Base-by-base conservation (phyloP, 2,113 vertebrate species). In the Toxotes jaculatrix region DNA sequence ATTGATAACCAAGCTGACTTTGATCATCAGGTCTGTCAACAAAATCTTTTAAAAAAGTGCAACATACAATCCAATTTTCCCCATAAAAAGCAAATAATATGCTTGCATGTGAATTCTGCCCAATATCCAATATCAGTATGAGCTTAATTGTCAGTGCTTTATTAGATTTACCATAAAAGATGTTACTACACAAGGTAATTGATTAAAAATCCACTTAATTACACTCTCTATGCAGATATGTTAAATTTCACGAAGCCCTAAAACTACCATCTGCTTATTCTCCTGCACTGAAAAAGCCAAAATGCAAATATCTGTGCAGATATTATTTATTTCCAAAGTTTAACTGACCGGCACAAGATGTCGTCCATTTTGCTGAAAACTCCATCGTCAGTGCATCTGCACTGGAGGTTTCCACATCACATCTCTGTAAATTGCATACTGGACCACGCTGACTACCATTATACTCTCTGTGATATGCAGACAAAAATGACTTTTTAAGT, bases 1-100 rank as follows among this genome's bases (percentile, higher is more conserved):
- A 31, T 42, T 36, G 16, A 74, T 49, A 31, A 51, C 23, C 13
- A 57, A 13, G 10, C 53, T 4, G 47, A 42, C 60, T 83, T 64
- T 64, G 61, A 77, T 80, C 51, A 47, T 64, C 3, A 23, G 19
- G 23, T 77, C 17, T 51, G 42, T 40, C 49, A 59, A 7, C 59
- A 27, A 55, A 66, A 68, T 45, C 0, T 0, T 2, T 0, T 0
- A 17, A 47, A 49, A 59, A 31, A n/a, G 2, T n/a, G 3, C 0
- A 19, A 61, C 21, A 59, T 23, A 5, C 7, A 2, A 17, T 74
- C 8, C 9, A 7, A 31, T 42, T 43, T 23, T 12, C n/a, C 23
- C n/a, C 51, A 23, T 12, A 11, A 55, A 3, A 55, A 3, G n/a
- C 51, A 11, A 11, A 10, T n/a, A n/a, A 9, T n/a, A 53, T 53